Conservation (phyloP, 1,140 invertebrate species). For the Ptiloglossa arizonensis region DNA sequence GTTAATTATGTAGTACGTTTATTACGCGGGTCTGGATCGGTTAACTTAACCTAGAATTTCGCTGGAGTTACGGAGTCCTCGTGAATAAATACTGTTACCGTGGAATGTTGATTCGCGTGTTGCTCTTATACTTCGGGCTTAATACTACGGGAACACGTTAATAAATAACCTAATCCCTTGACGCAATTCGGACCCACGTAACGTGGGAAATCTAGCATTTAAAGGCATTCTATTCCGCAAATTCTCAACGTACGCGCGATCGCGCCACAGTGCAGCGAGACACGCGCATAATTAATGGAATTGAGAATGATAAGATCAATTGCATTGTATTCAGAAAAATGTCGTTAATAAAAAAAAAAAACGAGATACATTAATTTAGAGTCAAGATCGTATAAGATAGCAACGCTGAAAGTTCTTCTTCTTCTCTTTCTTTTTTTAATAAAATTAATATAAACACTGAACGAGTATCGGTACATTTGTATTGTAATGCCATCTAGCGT, state of each 20-base stretch:
- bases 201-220: neutral
- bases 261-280: no score
- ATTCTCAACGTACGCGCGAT: neutral
- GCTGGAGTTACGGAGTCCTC: neutral
- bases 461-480: no score
- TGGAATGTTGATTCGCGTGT: slow-evolving; percentile 15
- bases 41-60: slow-evolving; percentile 39
- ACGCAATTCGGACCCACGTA: neutral
- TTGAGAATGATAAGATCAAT: neutral
- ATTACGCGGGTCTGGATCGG: slow-evolving; percentile 9
- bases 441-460: no score
- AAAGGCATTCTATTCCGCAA: neutral
- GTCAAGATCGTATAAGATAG: no score
- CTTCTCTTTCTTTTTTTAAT: no score
- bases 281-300: neutral
- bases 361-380: no score
- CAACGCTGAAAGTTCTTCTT: no score
- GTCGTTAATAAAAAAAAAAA: no score
- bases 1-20: slow-evolving; percentile 35
- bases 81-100: slow-evolving; percentile 33
- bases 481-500: no score
- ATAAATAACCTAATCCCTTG: slow-evolving; percentile 26
- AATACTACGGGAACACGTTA: slow-evolving; percentile 10
- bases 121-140: slow-evolving; percentile 8
- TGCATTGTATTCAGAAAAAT: no score